phyloP scores from a whole-genome alignment of 1,140 invertebrate genomes.

The Drosophila nannoptera region DNA sequence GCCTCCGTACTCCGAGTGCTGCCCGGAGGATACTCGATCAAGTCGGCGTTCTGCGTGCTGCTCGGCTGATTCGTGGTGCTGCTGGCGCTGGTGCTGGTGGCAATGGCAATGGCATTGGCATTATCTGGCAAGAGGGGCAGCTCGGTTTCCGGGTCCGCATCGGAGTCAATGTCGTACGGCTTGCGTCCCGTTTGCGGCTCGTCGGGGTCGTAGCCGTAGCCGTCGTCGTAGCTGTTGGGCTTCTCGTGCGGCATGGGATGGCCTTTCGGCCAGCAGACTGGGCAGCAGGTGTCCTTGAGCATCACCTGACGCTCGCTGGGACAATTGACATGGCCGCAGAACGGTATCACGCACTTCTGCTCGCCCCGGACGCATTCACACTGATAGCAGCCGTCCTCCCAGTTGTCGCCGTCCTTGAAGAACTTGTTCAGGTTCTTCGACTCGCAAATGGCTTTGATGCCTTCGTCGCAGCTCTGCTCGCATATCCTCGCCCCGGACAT shows the following conservation, averaged over 20 bases:
- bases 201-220: conserved; percentile 41
- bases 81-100: background rate
- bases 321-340: conserved; percentile 62
- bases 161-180: background rate
- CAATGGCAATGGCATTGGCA: conserved; percentile 15
- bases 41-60: conserved; percentile 3
- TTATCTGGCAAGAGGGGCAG: background rate
- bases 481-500: conserved; percentile 55
- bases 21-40: background rate
- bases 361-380: conserved; percentile 69
- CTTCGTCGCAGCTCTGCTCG: conserved; percentile 66
- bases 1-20: background rate
- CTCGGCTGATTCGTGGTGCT: conserved; percentile 8
- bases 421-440: conserved; percentile 61
- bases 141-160: conserved; percentile 15
- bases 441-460: conserved; percentile 52
- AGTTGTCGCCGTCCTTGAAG: conserved; percentile 65
- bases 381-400: conserved; percentile 66
- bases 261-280: conserved; percentile 70
- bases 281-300: conserved; percentile 66
- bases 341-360: conserved; percentile 59
- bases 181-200: conserved; percentile 8
- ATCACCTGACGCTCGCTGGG: conserved; percentile 63
- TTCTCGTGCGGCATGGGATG: conserved; percentile 60
- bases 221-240: conserved; percentile 23